phyloP scores from a whole-genome alignment of 1,140 invertebrate species.

The Microplitis mediator region DNA sequence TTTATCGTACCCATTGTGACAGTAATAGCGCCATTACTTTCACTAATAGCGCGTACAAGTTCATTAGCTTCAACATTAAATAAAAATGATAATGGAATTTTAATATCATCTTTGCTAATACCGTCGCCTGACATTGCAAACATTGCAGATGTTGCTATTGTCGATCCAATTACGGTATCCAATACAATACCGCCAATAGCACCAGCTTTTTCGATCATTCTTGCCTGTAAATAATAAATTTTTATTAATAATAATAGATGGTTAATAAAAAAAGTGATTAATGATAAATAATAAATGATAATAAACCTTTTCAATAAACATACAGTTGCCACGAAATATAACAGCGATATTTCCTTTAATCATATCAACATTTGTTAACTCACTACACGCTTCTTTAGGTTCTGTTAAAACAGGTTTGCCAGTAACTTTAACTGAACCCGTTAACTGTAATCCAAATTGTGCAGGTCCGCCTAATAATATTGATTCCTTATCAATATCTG shows the following conservation, averaged over 20 bases:
- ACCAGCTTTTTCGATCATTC: conserved; percentile 81
- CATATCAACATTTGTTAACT: conserved; percentile 67
- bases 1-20: conserved; percentile 48
- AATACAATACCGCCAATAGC: conserved; percentile 86
- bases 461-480: conserved; percentile 82
- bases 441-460: conserved; percentile 85
- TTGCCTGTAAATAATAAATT: conserved; percentile 64
- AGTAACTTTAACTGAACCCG: conserved; percentile 65
- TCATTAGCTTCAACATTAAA: conserved; percentile 79
- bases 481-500: conserved; percentile 53
- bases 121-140: conserved; percentile 98
- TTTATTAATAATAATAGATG: not conserved
- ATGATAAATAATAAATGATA: not conserved
- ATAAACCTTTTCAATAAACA: conserved; percentile 90
- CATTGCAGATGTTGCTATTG: conserved; percentile 75
- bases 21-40: conserved; percentile 39
- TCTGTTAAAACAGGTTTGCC: conserved; percentile 70
- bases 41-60: conserved; percentile 66
- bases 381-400: conserved; percentile 73
- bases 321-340: conserved; percentile 88
- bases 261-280: not conserved
- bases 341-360: conserved; percentile 82
- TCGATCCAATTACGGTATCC: conserved; percentile 82
- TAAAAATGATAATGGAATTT: conserved; percentile 90
- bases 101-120: conserved; percentile 75